A percentile compares a stretch with the other conserved stretches of the same genome.
These are phyloP conservation scores for Ormyrus rosae DNA, from an alignment of 2,888 invertebrate species.

Conservation along the genomic window DNA sequence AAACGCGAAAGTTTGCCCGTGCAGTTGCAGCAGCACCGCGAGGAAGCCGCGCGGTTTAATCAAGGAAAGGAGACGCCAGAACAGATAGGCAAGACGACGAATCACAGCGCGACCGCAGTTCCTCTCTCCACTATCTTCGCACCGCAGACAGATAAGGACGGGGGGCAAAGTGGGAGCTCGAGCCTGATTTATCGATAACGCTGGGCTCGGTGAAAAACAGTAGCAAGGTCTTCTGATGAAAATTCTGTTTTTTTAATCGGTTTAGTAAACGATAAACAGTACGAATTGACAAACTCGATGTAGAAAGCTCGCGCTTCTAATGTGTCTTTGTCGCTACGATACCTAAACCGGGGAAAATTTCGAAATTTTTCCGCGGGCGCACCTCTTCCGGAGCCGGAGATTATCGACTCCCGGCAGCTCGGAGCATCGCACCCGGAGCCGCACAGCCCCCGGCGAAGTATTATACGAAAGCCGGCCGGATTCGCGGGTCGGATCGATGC, in stretches of 20 bases:
- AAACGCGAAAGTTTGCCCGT: slow-evolving; percentile 26
- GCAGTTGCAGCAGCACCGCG: slow-evolving; percentile 43
- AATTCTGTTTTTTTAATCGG: too few species aligned
- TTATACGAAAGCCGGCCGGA: not conserved
- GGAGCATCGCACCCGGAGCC: not conserved
- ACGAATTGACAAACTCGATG: too few species aligned
- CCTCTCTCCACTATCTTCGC: not conserved
- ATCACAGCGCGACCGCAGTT: slow-evolving; percentile 19
- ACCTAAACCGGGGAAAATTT: not conserved
- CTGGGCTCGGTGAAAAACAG: too few species aligned
- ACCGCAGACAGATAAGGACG: not conserved
- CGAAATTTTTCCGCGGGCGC: not conserved
- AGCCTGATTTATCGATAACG: slow-evolving; percentile 30
- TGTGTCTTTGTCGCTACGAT: too few species aligned
- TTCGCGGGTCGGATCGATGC: slow-evolving; percentile 32
- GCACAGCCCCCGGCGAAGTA: not conserved
- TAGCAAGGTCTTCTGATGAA: not conserved
- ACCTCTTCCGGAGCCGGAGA: not conserved
- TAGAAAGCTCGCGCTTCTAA: too few species aligned
- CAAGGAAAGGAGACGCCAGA: slow-evolving; percentile 66
- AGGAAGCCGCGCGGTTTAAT: slow-evolving; percentile 66
- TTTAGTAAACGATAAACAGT: too few species aligned
- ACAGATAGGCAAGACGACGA: slow-evolving; percentile 45
- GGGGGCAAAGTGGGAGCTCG: slow-evolving; percentile 7
- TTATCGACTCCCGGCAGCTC: slow-evolving; percentile 19